These are phyloP conservation scores for Crotophaga sulcirostris DNA, from an alignment of 2,113 vertebrate species.

Conservation along the genomic window DNA sequence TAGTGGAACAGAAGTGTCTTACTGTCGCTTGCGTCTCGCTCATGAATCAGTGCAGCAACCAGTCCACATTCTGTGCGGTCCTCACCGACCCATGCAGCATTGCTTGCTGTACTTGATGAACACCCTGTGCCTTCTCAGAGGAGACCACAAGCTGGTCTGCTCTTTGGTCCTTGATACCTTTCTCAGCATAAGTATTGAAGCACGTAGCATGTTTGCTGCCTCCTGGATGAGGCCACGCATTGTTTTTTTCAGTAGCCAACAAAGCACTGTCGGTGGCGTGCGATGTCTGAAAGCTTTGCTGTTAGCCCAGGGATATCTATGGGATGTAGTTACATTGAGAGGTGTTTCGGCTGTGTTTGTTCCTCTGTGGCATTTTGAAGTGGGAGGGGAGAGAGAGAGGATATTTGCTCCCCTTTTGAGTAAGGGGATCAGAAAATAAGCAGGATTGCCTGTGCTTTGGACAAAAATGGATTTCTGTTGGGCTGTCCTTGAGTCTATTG, in stretches of 20 bases:
- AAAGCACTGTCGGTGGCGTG: not conserved
- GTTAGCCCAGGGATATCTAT: not conserved
- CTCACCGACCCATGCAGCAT: not conserved
- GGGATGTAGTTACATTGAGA: not conserved
- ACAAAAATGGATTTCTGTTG: not conserved
- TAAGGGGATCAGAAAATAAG: not conserved
- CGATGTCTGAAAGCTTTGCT: not conserved
- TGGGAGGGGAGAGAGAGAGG: too few species aligned
- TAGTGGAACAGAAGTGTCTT: not conserved
- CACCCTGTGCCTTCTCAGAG: not conserved
- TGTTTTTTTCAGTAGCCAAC: not conserved
- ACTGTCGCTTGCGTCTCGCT: not conserved
- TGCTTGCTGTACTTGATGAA: not conserved
- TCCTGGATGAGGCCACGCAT: not conserved
- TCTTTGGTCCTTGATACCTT: not conserved
- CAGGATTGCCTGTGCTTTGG: not conserved
- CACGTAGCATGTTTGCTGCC: not conserved
- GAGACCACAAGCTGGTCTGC: not conserved
- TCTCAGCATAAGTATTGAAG: not conserved
- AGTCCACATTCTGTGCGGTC: not conserved
- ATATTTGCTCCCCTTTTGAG: not conserved
- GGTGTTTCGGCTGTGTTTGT: not conserved
- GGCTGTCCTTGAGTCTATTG: not conserved
- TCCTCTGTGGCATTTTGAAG: not conserved
- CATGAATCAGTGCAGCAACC: not conserved